Base-by-base conservation (phyloP, 2,888 invertebrate genomes). In the Pediacus dermestoides region DNA sequence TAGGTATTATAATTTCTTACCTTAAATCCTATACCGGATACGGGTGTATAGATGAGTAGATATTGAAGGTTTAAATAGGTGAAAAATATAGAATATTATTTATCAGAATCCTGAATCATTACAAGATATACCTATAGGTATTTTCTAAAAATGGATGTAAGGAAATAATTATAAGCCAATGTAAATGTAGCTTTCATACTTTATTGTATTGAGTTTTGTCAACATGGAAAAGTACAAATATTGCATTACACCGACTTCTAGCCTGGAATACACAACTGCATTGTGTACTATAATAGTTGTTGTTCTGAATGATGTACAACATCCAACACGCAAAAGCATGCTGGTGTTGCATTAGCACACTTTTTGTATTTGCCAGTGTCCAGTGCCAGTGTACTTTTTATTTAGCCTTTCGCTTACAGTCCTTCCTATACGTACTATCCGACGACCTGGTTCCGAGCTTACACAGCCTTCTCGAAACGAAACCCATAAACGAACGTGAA, bases 171-270 rank as follows among this genome's bases (percentile, higher is more conserved):
- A 44, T 44, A 55, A 57, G 49, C 48, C 54, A 52, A 50, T 50
- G 50, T 52, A 50, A 52, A 56, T 52, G 51, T 54, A 60, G 61
- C 60, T 70, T 71, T 69, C 68, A 73, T 71, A 70, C 67, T 73
- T 73, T 73, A 73, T 73, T 74, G 68, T 73, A 71, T 73, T 68
- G 72, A 73, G 72, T 72, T 68, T 65, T 72, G 69, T 74, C 73
- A 74, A 75, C 74, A 74, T 74, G 74, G 73, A 75, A 75, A 75
- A 75, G 75, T 75, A 75, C 74, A 75, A 75, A 75, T 74, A 75
- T 74, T 74, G 74, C 73, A 73, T 71, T 74, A 74, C 74, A 74
- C 68, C 66, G 67, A 68, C 68, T 65, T 66, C 65, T 69, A 68
- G 68, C 67, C 67, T 67, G 68, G 65, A 67, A 64, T 66, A 65